Percentiles rank a stretch among this genome's conserved stretches.
Evolutionary conservation across 2,113 vertebrate genomes (phyloP).

Genomic region (Gorsachius goisagi): DNA sequence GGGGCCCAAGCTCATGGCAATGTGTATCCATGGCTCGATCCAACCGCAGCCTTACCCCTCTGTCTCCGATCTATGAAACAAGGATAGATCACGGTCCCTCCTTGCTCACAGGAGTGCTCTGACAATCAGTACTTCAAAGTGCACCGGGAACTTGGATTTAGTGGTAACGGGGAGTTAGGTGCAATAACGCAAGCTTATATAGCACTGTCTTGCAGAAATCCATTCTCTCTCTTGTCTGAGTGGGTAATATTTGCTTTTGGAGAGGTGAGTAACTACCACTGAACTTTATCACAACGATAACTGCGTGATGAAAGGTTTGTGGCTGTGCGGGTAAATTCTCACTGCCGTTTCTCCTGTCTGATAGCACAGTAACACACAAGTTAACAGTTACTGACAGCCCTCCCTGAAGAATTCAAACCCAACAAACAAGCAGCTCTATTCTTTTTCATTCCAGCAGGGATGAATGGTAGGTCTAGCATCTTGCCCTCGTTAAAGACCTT

Average conservation of each 20-base stretch:
- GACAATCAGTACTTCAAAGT: background rate
- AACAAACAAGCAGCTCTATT: background rate
- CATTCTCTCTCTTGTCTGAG: background rate
- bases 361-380: background rate
- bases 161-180: background rate
- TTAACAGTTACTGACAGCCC: background rate
- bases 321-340: background rate
- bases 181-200: background rate
- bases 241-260: background rate
- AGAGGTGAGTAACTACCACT: background rate
- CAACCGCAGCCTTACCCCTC: background rate
- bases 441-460: background rate
- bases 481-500: background rate
- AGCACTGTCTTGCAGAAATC: background rate
- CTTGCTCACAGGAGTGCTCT: background rate
- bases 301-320: slow-evolving; percentile 19
- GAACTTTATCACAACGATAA: background rate
- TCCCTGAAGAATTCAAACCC: background rate
- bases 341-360: background rate
- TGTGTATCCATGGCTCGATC: background rate
- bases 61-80: accelerated
- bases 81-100: background rate
- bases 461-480: background rate
- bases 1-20: background rate
- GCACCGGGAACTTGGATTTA: background rate